Evolutionary conservation across 2,797 vertebrate species (phyloP), one percentile per base, ranked within the genome.

Genomic region (Hoplostethus atlanticus): DNA sequence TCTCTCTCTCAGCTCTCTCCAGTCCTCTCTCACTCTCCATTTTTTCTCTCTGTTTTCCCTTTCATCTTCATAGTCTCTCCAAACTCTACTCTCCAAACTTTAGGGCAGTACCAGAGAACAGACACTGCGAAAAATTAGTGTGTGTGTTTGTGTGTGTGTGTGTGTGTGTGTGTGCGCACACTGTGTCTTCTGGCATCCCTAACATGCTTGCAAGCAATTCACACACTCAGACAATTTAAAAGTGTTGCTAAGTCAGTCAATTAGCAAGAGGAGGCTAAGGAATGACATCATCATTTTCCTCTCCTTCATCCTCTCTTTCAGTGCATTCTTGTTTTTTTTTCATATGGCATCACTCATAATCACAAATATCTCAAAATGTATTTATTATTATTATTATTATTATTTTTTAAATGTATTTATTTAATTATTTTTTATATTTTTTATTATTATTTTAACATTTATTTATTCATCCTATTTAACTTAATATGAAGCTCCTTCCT

Each of bases 171-270:
- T 28, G 34, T 40, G 28, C 44, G 53, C 34, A 53, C 8, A 9
- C 42, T 8, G 42, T 44, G 7, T 16, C 56, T 34, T 57, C 48
- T 36, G 58, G 61, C 17, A 2, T 10, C 60, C 47, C 21, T 64
- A 34, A 34, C 51, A 30, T 25, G 34, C 10, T 52, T 50, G 36
- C 36, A 10, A 25, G 11, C 40, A 42, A 3, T 52, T 64, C 51
- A 79, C 60, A 75, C 74, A 57, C 60, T 38, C 48, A 36, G 30
- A 54, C 28, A 53, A 34, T 71, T n/a, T 56, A 44, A 68, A 60
- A 75, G 38, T 42, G 16, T 34, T 61, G 44, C 61, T 72, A 56
- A 86, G 64, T 21, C 21, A 28, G 21, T 38, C 64, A 77, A 79
- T 67, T 64, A 77, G 16, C 70, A 56, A 10, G 13, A 59, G 36